Percentiles rank a stretch among this genome's conserved stretches.
phyloP scores from a whole-genome alignment of 2,888 invertebrate genomes.

The Rhyacophila evoluta region DNA sequence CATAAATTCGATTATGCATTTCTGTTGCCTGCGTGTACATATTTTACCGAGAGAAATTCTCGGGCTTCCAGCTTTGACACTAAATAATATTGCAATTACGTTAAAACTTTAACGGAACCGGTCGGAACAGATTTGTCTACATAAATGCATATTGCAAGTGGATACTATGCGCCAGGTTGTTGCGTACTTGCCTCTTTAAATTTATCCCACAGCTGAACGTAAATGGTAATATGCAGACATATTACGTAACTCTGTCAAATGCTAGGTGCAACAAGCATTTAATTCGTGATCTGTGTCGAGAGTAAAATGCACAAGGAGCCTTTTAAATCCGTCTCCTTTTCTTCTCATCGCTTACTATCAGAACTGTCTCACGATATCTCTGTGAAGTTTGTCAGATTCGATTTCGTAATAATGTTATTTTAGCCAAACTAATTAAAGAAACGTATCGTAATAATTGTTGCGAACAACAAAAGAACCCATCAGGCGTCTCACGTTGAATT shows the following conservation, averaged over 20 bases:
- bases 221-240: not conserved
- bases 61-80: not conserved
- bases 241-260: conserved; percentile 9
- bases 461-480: too few relatives aligned
- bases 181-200: not conserved
- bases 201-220: not conserved
- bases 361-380: conserved; percentile 17
- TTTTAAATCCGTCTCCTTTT: not conserved
- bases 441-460: too few relatives aligned
- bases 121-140: not conserved
- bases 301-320: not conserved
- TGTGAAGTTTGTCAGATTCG: not conserved
- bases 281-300: not conserved
- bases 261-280: not conserved
- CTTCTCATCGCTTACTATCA: not conserved
- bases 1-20: too few relatives aligned
- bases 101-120: not conserved
- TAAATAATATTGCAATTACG: not conserved
- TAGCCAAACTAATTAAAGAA: too few relatives aligned
- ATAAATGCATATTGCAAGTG: not conserved
- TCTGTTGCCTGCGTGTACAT: not conserved
- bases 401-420: not conserved
- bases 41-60: not conserved
- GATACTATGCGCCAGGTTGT: not conserved
- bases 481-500: too few relatives aligned